Conservation (phyloP, 2,888 invertebrate genomes). For the Conomelus anceps region DNA sequence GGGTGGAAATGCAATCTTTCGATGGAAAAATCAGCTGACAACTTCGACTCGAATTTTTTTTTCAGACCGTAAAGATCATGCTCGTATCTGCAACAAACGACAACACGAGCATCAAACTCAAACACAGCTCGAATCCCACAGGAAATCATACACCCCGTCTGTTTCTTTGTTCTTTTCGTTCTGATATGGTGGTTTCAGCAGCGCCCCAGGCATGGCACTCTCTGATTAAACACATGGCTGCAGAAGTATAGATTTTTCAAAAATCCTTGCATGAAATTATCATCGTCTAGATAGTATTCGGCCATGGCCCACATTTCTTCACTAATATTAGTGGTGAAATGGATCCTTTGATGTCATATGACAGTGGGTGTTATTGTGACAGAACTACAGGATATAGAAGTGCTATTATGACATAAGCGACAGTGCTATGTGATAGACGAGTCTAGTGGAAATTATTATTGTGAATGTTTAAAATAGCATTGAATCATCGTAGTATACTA, state of each 20-base stretch:
- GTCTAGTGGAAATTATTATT: too few relatives aligned
- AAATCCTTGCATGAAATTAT: not conserved
- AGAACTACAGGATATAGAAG: too few relatives aligned
- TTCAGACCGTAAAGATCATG: not conserved
- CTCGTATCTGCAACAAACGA: not conserved
- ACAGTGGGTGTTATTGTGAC: not conserved
- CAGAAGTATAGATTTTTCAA: not conserved
- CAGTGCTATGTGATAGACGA: too few relatives aligned
- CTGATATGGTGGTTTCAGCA: not conserved
- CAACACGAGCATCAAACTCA: not conserved
- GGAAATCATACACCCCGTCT: not conserved
- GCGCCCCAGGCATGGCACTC: not conserved
- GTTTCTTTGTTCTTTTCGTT: not conserved
- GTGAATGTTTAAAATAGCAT: too few relatives aligned
- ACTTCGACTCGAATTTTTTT: not conserved
- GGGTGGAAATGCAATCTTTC: not conserved
- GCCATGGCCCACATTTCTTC: not conserved
- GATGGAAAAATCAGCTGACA: not conserved
- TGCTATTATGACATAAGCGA: not conserved
- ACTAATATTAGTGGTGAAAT: not conserved
- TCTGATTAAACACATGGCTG: not conserved
- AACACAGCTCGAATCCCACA: not conserved
- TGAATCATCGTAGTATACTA: too few relatives aligned
- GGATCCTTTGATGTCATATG: not conserved
- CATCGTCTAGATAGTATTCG: not conserved